Percentiles rank a stretch among this genome's conserved stretches.
phyloP scores from a whole-genome alignment of 1,140 invertebrate genomes.

The Geopemphigus sp. region DNA sequence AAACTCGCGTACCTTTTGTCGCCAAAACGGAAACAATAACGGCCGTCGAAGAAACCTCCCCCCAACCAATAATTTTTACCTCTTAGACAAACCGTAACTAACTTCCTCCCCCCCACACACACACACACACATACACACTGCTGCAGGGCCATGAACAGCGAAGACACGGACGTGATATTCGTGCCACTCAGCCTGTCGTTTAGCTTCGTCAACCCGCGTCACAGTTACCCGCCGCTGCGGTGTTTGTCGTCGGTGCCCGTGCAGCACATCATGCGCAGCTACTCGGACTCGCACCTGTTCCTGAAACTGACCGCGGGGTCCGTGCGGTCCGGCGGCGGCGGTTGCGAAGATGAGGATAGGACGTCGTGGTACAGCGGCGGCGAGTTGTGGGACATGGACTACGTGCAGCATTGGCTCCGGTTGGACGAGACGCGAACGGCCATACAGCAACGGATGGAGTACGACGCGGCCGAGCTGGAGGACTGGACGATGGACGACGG shows the following conservation, averaged over 20 bases:
- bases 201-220: slow-evolving; percentile 63
- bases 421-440: slow-evolving; percentile 68
- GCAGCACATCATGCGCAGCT: slow-evolving; percentile 68
- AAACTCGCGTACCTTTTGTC: too few relatives aligned
- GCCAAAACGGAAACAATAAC: too few relatives aligned
- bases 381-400: slow-evolving; percentile 69
- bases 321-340: slow-evolving; percentile 30
- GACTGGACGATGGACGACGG: slow-evolving; percentile 67
- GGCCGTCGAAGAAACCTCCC: too few relatives aligned
- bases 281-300: slow-evolving; percentile 70
- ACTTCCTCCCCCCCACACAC: too few relatives aligned
- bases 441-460: slow-evolving; percentile 68
- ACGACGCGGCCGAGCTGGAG: slow-evolving; percentile 72
- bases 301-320: slow-evolving; percentile 62
- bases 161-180: slow-evolving; percentile 68
- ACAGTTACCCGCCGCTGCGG: slow-evolving; percentile 67
- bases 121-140: neutral
- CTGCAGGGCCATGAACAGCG: slow-evolving; percentile 56
- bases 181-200: slow-evolving; percentile 67
- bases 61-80: too few relatives aligned
- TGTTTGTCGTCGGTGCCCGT: neutral
- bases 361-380: slow-evolving; percentile 59
- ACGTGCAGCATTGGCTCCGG: slow-evolving; percentile 71
- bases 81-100: too few relatives aligned
- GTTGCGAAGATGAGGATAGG: slow-evolving; percentile 53